These are phyloP conservation scores for Apogon hyalosoma DNA, from an alignment of 2,797 vertebrate species.

Conservation along the genomic window DNA sequence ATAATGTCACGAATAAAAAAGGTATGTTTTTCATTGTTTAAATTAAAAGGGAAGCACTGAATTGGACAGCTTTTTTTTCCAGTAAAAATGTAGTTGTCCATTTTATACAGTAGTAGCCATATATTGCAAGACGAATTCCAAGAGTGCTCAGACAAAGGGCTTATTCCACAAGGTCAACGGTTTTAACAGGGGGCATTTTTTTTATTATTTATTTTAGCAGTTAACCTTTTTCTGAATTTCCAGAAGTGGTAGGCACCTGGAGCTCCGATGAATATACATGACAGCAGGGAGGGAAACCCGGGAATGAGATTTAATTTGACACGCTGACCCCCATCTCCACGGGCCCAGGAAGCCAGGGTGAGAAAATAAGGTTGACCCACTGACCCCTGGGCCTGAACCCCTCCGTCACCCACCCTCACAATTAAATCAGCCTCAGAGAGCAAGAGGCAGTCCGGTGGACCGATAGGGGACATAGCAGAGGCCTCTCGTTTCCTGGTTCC, in stretches of 20 bases:
- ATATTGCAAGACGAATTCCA: slow-evolving; percentile 60
- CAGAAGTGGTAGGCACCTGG: slow-evolving; percentile 84
- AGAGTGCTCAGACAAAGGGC: slow-evolving; percentile 71
- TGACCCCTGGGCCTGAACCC: slow-evolving; percentile 83
- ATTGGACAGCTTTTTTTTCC: slow-evolving; percentile 17
- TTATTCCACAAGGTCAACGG: slow-evolving; percentile 85
- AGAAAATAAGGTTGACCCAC: slow-evolving; percentile 88
- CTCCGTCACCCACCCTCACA: slow-evolving; percentile 84
- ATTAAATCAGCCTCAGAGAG: slow-evolving; percentile 85
- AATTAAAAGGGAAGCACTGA: slow-evolving; percentile 21
- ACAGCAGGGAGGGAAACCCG: slow-evolving; percentile 79
- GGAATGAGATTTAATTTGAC: slow-evolving; percentile 89
- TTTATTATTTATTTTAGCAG: slow-evolving; percentile 89
- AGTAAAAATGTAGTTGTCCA: slow-evolving; percentile 35
- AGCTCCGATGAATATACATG: slow-evolving; percentile 88
- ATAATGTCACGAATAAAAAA: not conserved
- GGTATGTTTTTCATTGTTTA: slow-evolving; percentile 33
- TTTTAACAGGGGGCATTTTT: slow-evolving; percentile 84
- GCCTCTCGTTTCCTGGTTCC: slow-evolving; percentile 57
- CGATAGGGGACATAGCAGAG: slow-evolving; percentile 54
- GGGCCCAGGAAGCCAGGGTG: slow-evolving; percentile 81
- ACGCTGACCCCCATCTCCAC: slow-evolving; percentile 85
- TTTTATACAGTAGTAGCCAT: slow-evolving; percentile 57
- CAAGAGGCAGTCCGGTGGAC: slow-evolving; percentile 53
- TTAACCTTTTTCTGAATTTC: slow-evolving; percentile 89